These are phyloP conservation scores for Ostrea edulis DNA, from an alignment of 1,140 invertebrate species.

Conservation along the genomic window DNA sequence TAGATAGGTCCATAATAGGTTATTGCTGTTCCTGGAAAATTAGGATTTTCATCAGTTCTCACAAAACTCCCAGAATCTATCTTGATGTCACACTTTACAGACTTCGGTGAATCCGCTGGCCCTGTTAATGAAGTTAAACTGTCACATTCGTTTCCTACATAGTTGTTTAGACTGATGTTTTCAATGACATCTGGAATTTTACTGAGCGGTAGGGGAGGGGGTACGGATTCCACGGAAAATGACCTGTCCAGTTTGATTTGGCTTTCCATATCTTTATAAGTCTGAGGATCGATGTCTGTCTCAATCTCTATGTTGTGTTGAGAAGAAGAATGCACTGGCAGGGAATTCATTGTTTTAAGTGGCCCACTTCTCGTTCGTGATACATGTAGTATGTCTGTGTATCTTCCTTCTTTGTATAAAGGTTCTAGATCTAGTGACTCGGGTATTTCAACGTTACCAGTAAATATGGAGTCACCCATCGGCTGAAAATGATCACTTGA, in stretches of 20 bases:
- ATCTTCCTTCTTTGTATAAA: background rate
- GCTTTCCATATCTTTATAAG: background rate
- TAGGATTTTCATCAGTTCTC: background rate
- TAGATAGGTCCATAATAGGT: slow-evolving; percentile 34
- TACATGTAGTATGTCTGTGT: background rate
- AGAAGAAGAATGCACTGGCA: background rate
- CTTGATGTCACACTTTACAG: background rate
- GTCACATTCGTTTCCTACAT: background rate
- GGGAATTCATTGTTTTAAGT: background rate
- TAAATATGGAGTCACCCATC: background rate
- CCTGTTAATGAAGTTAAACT: background rate
- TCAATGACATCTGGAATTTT: background rate
- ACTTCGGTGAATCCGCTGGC: background rate
- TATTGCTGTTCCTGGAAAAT: background rate
- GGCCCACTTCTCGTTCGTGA: background rate
- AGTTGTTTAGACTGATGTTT: background rate
- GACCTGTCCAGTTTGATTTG: background rate
- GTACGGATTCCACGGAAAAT: background rate
- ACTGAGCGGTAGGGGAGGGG: background rate
- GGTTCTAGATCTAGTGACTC: background rate
- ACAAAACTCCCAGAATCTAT: background rate
- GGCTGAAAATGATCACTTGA: background rate
- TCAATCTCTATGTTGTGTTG: background rate
- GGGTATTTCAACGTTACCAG: background rate
- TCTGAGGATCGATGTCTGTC: background rate